Conservation (phyloP, 2,797 vertebrate genomes). For the Tragopan temminckii region DNA sequence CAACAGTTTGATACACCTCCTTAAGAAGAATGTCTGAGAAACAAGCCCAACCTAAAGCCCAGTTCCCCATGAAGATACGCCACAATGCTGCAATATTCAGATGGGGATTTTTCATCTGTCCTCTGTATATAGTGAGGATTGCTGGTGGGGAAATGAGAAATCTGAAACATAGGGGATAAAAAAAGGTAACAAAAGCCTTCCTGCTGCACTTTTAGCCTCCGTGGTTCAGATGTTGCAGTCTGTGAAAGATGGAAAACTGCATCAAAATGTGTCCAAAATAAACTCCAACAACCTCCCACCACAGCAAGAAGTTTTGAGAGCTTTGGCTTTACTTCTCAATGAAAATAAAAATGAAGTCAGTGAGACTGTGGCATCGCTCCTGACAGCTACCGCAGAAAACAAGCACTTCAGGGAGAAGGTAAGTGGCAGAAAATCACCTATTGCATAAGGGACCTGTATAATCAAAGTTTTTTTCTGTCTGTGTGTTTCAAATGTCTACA, state of each 20-base stretch:
- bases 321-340: slow-evolving; percentile 89
- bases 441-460: accelerated
- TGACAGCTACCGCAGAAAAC: slow-evolving; percentile 86
- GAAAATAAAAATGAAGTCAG: slow-evolving; percentile 85
- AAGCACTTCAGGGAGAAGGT: slow-evolving; percentile 92
- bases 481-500: background rate
- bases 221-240: slow-evolving; percentile 86
- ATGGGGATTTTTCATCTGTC: background rate
- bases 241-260: slow-evolving; percentile 80
- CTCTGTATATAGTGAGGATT: background rate
- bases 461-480: background rate
- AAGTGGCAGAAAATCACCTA: slow-evolving; percentile 45
- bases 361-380: slow-evolving; percentile 85
- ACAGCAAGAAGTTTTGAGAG: slow-evolving; percentile 85
- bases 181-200: background rate
- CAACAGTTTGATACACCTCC: too few relatives aligned
- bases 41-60: background rate
- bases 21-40: background rate
- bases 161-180: background rate
- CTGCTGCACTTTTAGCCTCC: slow-evolving; percentile 78
- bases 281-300: slow-evolving; percentile 84
- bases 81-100: background rate
- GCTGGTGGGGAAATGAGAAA: background rate
- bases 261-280: slow-evolving; percentile 85
- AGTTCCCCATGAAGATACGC: background rate